These are phyloP conservation scores for Spicauda simplicius DNA, from an alignment of 2,888 invertebrate species.

Conservation along the genomic window DNA sequence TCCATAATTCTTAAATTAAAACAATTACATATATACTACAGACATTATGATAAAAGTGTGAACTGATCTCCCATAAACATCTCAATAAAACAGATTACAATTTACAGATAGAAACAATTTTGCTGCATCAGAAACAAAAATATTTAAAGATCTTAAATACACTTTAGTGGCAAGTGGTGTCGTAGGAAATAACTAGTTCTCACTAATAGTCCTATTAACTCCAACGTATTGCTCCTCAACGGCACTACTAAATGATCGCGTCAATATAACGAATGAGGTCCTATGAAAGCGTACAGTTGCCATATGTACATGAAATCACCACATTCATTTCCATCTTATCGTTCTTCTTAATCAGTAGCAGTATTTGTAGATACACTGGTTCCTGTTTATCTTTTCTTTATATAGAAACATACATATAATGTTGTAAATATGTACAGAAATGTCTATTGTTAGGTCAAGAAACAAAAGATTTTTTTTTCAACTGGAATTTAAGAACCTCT, in stretches of 20 bases:
- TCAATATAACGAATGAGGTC: conserved; percentile 26
- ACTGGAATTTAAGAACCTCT: too few relatives aligned
- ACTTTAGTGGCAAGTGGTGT: not conserved
- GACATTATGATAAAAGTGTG: too few relatives aligned
- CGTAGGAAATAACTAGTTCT: not conserved
- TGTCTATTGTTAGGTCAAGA: too few relatives aligned
- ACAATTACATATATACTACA: too few relatives aligned
- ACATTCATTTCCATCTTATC: conserved; percentile 30
- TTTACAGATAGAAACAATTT: not conserved
- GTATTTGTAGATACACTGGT: conserved; percentile 15
- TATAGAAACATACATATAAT: not conserved
- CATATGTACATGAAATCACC: conserved; percentile 32
- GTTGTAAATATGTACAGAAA: too few relatives aligned
- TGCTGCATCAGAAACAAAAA: not conserved
- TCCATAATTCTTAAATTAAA: too few relatives aligned
- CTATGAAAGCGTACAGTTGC: conserved; percentile 28
- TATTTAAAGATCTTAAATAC: not conserved
- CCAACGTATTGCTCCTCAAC: conserved; percentile 18
- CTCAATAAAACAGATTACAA: too few relatives aligned
- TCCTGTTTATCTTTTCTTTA: not conserved
- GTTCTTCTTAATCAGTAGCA: conserved; percentile 23
- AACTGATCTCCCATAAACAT: too few relatives aligned
- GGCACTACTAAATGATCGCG: conserved; percentile 30
- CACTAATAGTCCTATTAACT: conserved; percentile 30
- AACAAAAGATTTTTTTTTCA: too few relatives aligned